A percentile compares a stretch with the other conserved stretches of the same genome.
These are phyloP conservation scores for Trachelipus rathkii DNA, from an alignment of 1,140 invertebrate species.

Conservation along the genomic window DNA sequence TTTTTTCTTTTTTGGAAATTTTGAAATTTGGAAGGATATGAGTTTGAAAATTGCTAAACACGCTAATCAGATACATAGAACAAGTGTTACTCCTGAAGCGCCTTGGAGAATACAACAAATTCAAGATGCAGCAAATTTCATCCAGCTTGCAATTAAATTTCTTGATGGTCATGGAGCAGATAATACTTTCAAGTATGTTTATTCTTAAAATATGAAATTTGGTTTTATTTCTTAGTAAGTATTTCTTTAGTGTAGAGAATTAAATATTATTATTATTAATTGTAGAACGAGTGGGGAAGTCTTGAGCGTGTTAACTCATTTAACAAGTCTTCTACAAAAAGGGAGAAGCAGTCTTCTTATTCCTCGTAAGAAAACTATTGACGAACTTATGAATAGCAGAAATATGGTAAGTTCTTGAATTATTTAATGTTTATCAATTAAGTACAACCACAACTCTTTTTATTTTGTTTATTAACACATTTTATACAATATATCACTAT, in stretches of 20 bases:
- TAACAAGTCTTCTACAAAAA: conserved; percentile 38
- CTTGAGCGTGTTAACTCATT: conserved; percentile 31
- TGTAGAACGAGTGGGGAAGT: conserved; percentile 38
- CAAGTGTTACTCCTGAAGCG: conserved; percentile 43
- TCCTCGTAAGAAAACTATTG: conserved; percentile 41
- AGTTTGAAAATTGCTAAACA: conserved; percentile 39
- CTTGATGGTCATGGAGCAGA: conserved; percentile 34
- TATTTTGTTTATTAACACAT: too few species aligned
- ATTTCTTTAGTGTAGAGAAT: too few species aligned
- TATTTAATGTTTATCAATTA: too few species aligned
- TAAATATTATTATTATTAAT: too few species aligned
- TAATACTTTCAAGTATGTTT: conserved; percentile 32
- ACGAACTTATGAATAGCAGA: conserved; percentile 38
- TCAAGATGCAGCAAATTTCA: conserved; percentile 40
- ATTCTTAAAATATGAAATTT: background rate
- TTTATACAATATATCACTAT: too few species aligned
- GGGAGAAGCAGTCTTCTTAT: conserved; percentile 39
- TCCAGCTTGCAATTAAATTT: conserved; percentile 39
- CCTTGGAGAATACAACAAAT: conserved; percentile 44
- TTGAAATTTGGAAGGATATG: conserved; percentile 34
- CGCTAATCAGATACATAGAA: conserved; percentile 38
- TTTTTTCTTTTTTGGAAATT: too few species aligned
- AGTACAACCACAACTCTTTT: too few species aligned
- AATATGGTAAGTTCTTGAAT: conserved; percentile 33
- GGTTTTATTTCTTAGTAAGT: background rate